Evolutionary conservation across 2,113 vertebrate species (phyloP), one percentile per base, ranked within the genome.

Genomic region (Desmodus rotundus): DNA sequence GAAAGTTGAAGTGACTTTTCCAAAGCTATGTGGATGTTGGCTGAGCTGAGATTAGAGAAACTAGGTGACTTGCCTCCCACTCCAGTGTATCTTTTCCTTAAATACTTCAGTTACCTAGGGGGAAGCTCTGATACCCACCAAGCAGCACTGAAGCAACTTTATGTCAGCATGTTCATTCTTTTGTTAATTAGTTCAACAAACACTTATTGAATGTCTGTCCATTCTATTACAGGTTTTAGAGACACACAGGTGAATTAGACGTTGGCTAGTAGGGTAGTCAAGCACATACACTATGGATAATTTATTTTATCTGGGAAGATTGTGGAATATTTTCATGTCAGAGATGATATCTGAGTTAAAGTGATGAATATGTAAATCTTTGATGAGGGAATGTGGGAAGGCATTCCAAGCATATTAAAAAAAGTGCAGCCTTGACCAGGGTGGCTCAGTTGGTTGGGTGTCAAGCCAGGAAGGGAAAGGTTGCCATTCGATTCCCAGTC

Each of bases 1-100:
- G n/a, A 95, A 93, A 56, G 38, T 63, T 83, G 80, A 92, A 89
- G n/a, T 38, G 31, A 94, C 43, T 81, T 89, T 93, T 85, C 77
- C 85, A 86, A 93, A 45, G 36, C 45, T 28, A 61, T 28, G 58
- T 61, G 58, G 58, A 61, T 61, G 58, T 28, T 61, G 58, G 58
- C 24, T 88, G 41, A 85, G 14, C 36, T 67, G 77, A 65, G 36
- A 70, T 93, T 54, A 54, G 22, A 95, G 50, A 68, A 93, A 28
- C 11, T 89, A 50, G 67, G 41, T 85, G 31, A 10, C 33, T 70
- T 81, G 74, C 38, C 38, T 89, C 13, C 4, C 13, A 89, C 52
- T 67, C 72, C 38, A 85, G n/a, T 67, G 12, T 84, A 33, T 58
- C 61, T 78, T 93, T 74, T 80, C 52, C 45, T 95, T 87, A 78